Percentiles rank a stretch among this genome's conserved stretches.
Conservation (phyloP, 1,140 invertebrate genomes). For the Mycetomoellerius zeteki region DNA sequence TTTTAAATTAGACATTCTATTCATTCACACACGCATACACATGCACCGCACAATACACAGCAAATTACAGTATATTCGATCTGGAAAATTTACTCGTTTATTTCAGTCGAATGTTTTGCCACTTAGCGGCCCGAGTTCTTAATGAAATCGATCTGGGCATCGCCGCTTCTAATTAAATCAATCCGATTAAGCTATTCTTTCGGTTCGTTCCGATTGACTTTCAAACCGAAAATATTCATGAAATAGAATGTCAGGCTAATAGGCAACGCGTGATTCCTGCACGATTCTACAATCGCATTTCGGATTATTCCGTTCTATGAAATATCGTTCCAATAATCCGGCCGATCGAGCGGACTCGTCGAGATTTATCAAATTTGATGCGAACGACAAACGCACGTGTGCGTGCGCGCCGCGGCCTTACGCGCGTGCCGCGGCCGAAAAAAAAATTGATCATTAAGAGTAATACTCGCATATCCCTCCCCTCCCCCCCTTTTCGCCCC, state of each 20-base stretch:
- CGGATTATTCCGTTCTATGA: conserved; percentile 35
- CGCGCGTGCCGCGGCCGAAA: not conserved
- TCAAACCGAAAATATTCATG: not conserved
- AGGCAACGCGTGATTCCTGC: conserved; percentile 15
- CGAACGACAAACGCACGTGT: conserved; percentile 24
- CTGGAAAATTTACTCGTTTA: conserved; percentile 18
- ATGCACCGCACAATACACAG: not conserved
- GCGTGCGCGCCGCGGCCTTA: not conserved
- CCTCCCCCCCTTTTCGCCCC: not conserved
- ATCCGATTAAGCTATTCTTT: conserved; percentile 39
- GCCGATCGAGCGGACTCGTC: conserved; percentile 45
- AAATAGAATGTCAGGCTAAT: conserved; percentile 39
- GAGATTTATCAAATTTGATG: conserved; percentile 53
- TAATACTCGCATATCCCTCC: conserved; percentile 19
- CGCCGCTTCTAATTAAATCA: conserved; percentile 34
- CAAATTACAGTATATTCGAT: not conserved
- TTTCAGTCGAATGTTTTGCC: conserved; percentile 26
- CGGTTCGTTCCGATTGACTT: conserved; percentile 32
- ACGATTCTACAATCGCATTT: conserved; percentile 40
- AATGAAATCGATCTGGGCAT: conserved; percentile 31
- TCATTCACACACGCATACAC: not conserved
- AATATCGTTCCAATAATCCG: conserved; percentile 60
- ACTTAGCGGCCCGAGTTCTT: conserved; percentile 28
- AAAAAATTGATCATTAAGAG: conserved; percentile 59
- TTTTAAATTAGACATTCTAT: not conserved